Evolutionary conservation across 2,797 vertebrate species (phyloP).

Genomic region (Mus caroli): DNA sequence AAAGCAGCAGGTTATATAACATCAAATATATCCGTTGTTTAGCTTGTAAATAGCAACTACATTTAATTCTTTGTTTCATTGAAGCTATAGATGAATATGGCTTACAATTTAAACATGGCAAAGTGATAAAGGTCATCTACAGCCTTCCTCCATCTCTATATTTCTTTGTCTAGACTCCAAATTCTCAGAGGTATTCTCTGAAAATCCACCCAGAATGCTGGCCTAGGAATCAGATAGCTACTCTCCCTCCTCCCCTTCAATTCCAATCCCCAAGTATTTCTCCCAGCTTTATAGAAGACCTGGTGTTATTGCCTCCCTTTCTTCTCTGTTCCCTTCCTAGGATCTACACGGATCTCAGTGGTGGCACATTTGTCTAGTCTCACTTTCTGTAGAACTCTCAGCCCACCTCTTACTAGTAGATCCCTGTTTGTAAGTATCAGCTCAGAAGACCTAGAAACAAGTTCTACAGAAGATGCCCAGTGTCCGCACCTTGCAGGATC

Average conservation of each 20-base stretch:
- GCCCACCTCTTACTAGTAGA: neutral
- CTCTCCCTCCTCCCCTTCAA: neutral
- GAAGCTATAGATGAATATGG: neutral
- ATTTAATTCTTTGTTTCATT: slow-evolving; percentile 3
- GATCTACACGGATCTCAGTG: neutral
- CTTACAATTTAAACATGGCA: slow-evolving; percentile 55
- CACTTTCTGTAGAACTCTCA: neutral
- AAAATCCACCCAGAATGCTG: neutral
- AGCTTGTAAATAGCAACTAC: neutral
- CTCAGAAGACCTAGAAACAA: neutral
- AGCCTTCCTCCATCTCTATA: neutral
- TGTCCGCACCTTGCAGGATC: neutral
- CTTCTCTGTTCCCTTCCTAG: neutral
- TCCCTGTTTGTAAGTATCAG: neutral
- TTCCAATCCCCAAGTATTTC: neutral
- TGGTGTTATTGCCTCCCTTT: neutral
- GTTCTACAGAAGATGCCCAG: neutral
- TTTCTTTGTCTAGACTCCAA: neutral
- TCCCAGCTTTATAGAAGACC: too few relatives aligned
- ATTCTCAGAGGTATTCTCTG: neutral
- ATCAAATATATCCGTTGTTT: neutral
- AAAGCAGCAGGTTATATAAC: neutral
- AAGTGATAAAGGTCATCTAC: neutral
- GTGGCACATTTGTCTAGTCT: too few relatives aligned
- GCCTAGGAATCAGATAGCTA: neutral